Evolutionary conservation across 2,888 invertebrate species (phyloP), one percentile per base, ranked within the genome.

Genomic region (Athrips mouffetella): DNA sequence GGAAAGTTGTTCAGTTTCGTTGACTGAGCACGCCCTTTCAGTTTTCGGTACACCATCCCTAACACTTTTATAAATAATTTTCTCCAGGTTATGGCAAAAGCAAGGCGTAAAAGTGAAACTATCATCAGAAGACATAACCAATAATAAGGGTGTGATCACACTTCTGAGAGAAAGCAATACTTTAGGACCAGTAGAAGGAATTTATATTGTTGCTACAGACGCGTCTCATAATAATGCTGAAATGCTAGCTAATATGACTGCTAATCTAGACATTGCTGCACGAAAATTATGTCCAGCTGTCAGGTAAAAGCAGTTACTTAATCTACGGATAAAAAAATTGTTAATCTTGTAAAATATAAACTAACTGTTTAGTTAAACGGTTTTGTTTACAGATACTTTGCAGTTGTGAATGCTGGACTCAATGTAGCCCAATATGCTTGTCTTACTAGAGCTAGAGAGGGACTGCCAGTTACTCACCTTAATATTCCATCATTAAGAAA

Each of bases 211-310:
- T 3, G 48, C 54, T 13, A 55, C 55, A 10, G 48, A 51, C 8
- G 23, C 20, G 18, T 39, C 51, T n/a, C 42, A 48, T 10, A 53
- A 47, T 0, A 39, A 50, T 2, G 47, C 55, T n/a, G 52, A 61
- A 25, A 47, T 50, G 8, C 29, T 35, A 8, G 37, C 35, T 6
- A 33, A 25, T 6, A 10, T 63, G 0, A 48, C 73, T 1, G 42
- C 41, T 33, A 47, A 54, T 23, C 47, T 76, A 6, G 73, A 75
- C 55, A 16, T 45, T 13, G 51, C 48, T 3, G 58, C 70, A 2
- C 67, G 65, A 51, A 65, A 62, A 55, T 18, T 63, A 2, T 67
- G 68, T 41, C 60, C 62, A 1, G 39, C 57, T 6, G 39, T 76
- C 29, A 66, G 60, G 76, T 75, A 57, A 47, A 59, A 16, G 10